These are phyloP conservation scores for Danio aesculapii DNA, from an alignment of 2,797 vertebrate genomes.

Conservation along the genomic window DNA sequence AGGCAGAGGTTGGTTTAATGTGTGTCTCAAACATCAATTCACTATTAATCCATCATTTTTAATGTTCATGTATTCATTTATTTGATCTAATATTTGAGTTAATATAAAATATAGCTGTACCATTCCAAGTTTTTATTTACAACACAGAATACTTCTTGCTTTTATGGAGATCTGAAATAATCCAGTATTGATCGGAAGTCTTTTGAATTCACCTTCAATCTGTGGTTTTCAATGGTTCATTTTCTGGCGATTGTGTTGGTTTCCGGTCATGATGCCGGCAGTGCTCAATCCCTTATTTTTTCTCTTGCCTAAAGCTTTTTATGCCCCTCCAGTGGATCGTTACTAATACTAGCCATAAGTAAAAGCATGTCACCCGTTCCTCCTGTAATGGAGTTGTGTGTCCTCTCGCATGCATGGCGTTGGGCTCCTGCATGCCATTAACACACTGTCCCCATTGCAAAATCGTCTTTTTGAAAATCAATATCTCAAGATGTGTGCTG, in stretches of 20 bases:
- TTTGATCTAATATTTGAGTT: too few relatives aligned
- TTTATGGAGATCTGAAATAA: constrained; percentile 5
- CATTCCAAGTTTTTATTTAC: neutral
- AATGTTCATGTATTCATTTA: too few relatives aligned
- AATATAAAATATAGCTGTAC: neutral
- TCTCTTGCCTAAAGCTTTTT: neutral
- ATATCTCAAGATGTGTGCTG: constrained; percentile 7
- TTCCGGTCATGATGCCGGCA: neutral
- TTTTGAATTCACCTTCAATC: constrained; percentile 2
- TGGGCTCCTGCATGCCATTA: neutral
- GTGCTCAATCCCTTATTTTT: neutral
- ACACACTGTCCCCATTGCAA: neutral
- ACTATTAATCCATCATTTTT: too few relatives aligned
- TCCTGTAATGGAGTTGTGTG: neutral
- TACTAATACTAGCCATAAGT: neutral
- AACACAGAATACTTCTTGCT: neutral
- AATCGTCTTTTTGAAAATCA: neutral
- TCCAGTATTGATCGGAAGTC: neutral
- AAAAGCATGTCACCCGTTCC: constrained; percentile 3
- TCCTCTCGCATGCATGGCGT: neutral
- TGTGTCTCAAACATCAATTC: too few relatives aligned
- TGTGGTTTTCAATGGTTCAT: neutral
- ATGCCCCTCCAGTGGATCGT: constrained; percentile 2
- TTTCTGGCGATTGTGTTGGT: neutral
- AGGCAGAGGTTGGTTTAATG: too few relatives aligned